These are phyloP conservation scores for Pipra filicauda DNA, from an alignment of 2,113 vertebrate genomes.

Conservation along the genomic window DNA sequence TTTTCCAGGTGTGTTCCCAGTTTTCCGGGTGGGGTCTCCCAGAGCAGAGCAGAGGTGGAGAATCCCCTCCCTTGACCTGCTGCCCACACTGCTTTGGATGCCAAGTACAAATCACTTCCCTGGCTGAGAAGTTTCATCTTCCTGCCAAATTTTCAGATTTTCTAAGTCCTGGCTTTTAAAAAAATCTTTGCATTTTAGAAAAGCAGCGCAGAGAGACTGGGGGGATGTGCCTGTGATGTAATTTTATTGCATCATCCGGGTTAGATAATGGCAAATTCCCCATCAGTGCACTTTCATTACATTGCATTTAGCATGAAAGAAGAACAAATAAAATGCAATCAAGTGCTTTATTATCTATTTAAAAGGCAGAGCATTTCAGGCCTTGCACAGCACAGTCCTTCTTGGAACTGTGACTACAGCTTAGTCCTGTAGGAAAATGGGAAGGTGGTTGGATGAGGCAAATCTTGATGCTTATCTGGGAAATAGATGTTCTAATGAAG, in stretches of 20 bases:
- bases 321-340: not conserved
- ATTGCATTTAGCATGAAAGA: not conserved
- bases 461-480: not conserved
- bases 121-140: not conserved
- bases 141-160: not conserved
- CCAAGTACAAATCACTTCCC: not conserved
- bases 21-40: not conserved
- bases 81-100: not conserved
- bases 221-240: not conserved
- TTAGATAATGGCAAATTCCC: not conserved
- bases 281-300: accelerated
- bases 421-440: not conserved
- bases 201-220: not conserved
- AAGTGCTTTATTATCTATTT: not conserved
- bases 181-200: not conserved
- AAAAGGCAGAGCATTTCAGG: not conserved
- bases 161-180: not conserved
- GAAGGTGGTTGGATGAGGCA: not conserved
- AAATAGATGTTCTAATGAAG: not conserved
- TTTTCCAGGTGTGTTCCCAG: not conserved
- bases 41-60: not conserved
- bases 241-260: not conserved
- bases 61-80: not conserved
- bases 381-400: not conserved
- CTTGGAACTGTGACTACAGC: not conserved